A percentile compares a stretch with the other conserved stretches of the same genome.
Evolutionary conservation across 2,888 invertebrate species (phyloP).

Genomic region (Megastigmus dorsalis): DNA sequence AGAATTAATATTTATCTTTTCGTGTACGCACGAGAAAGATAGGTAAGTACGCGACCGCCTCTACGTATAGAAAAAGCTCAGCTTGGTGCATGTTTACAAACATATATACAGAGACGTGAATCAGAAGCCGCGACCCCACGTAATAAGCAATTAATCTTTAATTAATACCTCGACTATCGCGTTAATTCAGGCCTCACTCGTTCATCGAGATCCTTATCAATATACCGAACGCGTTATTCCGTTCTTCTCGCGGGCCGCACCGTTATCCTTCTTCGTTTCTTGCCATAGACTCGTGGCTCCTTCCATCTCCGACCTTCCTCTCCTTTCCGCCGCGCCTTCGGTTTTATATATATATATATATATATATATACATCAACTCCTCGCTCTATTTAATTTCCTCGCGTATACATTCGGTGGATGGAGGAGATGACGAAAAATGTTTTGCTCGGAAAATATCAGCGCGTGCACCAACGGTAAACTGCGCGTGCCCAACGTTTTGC

Average conservation of each 20-base stretch:
- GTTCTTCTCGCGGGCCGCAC: constrained; percentile 35
- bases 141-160: constrained; percentile 39
- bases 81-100: too few species aligned
- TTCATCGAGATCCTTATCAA: constrained; percentile 23
- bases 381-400: constrained; percentile 47
- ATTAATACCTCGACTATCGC: constrained; percentile 39
- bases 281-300: neutral
- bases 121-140: too few species aligned
- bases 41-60: too few species aligned
- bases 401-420: constrained; percentile 5
- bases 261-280: constrained; percentile 34
- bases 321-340: neutral
- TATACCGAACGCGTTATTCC: constrained; percentile 31
- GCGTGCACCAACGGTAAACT: constrained; percentile 32
- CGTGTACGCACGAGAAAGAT: too few species aligned
- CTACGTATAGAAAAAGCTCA: too few species aligned
- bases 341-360: too few species aligned
- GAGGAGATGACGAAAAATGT: neutral
- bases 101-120: too few species aligned
- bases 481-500: neutral
- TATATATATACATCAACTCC: too few species aligned
- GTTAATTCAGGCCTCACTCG: constrained; percentile 28
- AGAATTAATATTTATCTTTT: too few species aligned
- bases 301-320: neutral
- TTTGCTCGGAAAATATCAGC: neutral